These are phyloP conservation scores for Gadus chalcogrammus DNA, from an alignment of 2,113 vertebrate genomes.

Conservation along the genomic window DNA sequence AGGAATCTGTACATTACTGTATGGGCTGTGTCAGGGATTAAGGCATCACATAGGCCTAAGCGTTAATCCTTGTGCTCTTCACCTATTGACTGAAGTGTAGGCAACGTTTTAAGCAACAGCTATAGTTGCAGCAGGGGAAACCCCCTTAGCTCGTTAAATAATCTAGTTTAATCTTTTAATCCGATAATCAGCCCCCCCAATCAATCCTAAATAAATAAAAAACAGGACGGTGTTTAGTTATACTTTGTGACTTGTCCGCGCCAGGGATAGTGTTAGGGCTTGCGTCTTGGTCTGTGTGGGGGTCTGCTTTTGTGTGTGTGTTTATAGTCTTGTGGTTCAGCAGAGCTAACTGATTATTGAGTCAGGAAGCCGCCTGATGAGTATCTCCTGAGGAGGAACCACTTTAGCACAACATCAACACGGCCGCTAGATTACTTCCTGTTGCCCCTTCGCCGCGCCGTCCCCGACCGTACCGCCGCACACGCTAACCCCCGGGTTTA, in stretches of 20 bases:
- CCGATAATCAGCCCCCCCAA: conserved; percentile 20
- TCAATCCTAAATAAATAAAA: conserved; percentile 28
- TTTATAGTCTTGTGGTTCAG: conserved; percentile 19
- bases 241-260: too few species aligned
- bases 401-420: conserved; percentile 21
- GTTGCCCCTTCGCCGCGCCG: conserved; percentile 4
- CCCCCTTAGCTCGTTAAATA: conserved; percentile 41
- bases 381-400: conserved; percentile 23
- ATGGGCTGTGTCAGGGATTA: too few species aligned
- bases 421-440: conserved; percentile 43
- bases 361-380: conserved; percentile 53
- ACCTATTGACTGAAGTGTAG: conserved; percentile 32
- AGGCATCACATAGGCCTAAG: background rate
- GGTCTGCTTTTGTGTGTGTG: background rate
- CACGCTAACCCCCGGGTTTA: conserved; percentile 30
- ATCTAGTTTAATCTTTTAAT: conserved; percentile 45
- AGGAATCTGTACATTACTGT: too few species aligned
- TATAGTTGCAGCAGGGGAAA: conserved; percentile 14
- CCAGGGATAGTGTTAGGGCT: too few species aligned
- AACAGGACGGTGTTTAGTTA: background rate
- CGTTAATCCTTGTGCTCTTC: background rate
- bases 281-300: background rate
- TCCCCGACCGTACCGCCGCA: conserved; percentile 15
- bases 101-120: conserved; percentile 16
- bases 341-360: conserved; percentile 23